Conservation (phyloP, 2,113 vertebrate species). For the Stegostoma tigrinum region DNA sequence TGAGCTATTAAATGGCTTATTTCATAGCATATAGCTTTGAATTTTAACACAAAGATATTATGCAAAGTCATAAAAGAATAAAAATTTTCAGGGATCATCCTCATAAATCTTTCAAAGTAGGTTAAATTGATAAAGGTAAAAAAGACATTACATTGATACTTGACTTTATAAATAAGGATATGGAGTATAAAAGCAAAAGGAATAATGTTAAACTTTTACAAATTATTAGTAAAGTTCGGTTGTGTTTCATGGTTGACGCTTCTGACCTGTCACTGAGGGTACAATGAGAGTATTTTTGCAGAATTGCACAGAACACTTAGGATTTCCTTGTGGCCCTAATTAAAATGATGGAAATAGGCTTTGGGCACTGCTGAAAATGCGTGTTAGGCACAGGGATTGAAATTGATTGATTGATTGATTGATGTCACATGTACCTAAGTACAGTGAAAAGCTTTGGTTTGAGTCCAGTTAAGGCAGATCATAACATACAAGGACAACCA, state of each 20-base stretch:
- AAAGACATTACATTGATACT: not conserved
- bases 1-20: not conserved
- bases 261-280: not conserved
- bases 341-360: not conserved
- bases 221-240: not conserved
- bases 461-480: too few relatives aligned
- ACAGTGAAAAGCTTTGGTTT: too few relatives aligned
- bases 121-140: not conserved
- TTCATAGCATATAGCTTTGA: not conserved
- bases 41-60: not conserved
- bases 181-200: not conserved
- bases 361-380: not conserved
- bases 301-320: not conserved
- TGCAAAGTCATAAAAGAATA: not conserved
- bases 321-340: not conserved
- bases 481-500: too few relatives aligned
- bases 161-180: not conserved
- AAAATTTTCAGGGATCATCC: not conserved
- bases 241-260: not conserved
- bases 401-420: not conserved
- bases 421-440: too few relatives aligned
- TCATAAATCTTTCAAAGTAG: not conserved
- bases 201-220: not conserved
- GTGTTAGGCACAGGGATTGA: not conserved
- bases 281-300: not conserved